Evolutionary conservation across 2,888 invertebrate species (phyloP).

Genomic region (Hyposoter didymator): DNA sequence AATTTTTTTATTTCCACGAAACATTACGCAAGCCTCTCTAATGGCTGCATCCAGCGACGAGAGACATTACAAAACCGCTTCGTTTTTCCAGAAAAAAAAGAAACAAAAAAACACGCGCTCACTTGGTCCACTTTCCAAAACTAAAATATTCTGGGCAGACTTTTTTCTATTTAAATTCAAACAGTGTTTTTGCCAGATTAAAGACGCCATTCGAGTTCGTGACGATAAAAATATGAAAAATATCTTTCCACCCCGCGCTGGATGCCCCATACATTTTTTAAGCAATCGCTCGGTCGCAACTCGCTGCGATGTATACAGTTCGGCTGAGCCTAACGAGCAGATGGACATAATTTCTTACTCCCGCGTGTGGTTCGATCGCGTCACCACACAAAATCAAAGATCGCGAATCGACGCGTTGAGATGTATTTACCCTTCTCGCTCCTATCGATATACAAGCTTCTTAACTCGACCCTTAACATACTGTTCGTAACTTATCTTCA

Average conservation of each 20-base stretch:
- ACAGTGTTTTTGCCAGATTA: background rate
- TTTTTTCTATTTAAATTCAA: background rate
- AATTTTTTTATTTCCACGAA: background rate
- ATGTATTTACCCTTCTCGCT: slow-evolving; percentile 8
- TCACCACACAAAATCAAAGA: slow-evolving; percentile 17
- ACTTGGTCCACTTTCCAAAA: background rate
- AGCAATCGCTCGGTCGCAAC: background rate
- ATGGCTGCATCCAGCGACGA: background rate
- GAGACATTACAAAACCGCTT: background rate
- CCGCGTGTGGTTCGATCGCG: slow-evolving; percentile 10
- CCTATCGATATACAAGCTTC: background rate
- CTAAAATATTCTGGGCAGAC: background rate
- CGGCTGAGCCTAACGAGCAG: slow-evolving; percentile 40
- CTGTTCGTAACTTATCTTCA: background rate
- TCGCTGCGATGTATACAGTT: background rate
- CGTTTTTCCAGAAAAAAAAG: background rate
- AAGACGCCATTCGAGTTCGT: background rate
- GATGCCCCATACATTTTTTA: background rate
- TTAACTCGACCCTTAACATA: background rate
- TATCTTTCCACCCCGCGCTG: background rate
- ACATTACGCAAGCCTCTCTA: background rate
- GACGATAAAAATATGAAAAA: no score
- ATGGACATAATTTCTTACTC: slow-evolving; percentile 53
- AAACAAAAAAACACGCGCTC: background rate
- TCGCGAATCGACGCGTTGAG: background rate